Evolutionary conservation across 2,888 invertebrate genomes (phyloP), one percentile per base, ranked within the genome.

Genomic region (Andrena minutula): DNA sequence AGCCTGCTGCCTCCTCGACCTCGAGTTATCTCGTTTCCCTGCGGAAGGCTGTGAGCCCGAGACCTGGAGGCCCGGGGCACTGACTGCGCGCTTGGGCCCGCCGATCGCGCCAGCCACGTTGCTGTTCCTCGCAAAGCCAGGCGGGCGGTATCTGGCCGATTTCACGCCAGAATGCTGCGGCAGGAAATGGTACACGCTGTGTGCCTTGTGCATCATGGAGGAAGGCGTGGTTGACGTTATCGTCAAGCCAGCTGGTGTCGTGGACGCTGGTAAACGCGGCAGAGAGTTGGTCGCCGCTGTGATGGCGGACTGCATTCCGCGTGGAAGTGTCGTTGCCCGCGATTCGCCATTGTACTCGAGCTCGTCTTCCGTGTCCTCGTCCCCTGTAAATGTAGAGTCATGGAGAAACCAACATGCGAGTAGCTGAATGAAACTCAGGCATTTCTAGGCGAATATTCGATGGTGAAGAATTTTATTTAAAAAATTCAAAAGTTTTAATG

Each of bases 111-210:
- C 85, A 4, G 85, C 72, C 60, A 88, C 88, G 23, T 91, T 90
- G 80, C 94, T 94, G 84, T 94, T 94, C 60, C 97, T 95, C 49
- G 96, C 95, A 94, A 97, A 97, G 1, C 97, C 98, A 0, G 98
- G 98, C 1, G 98, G 97, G 4, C 98, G 95, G 93, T 98, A 98
- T 53, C 98, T 95, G 58, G 98, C 98, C 70, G 98, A 98, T 92
- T 98, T 98, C 63, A 97, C 98, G 84, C 96, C 95, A 76, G 95
- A 95, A 88, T 95, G 95, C 68, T 93, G 93, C 2, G 93, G 93
- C 87, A 94, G 91, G 90, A 95, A 95, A 87, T 95, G 95, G 83
- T 95, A 95, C 84, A 95, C 95, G 89, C 95, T 96, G 89, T 96
- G 95, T 0, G 96, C 95, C 91, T 96, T 96, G 89, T 95, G 95